Percentiles rank a stretch among this genome's conserved stretches.
phyloP scores from a whole-genome alignment of 2,888 invertebrate species.

The Caenorhabditis uteleia region DNA sequence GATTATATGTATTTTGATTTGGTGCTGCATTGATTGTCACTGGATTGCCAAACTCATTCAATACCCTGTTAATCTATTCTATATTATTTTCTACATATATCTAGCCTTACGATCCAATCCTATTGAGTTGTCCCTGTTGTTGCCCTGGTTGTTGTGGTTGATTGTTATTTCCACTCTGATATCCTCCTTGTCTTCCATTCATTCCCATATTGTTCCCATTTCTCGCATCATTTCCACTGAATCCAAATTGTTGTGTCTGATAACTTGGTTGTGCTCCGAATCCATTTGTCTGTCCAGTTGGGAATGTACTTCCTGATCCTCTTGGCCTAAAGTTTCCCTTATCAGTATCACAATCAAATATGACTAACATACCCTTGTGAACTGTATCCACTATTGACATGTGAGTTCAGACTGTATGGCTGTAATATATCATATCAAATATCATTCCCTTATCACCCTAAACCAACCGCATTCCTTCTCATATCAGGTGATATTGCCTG shows the following conservation, averaged over 20 bases:
- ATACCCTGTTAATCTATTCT: background rate
- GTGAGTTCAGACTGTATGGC: conserved; percentile 15
- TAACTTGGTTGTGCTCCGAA: conserved; percentile 34
- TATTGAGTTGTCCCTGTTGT: conserved; percentile 7
- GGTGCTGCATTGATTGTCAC: conserved; percentile 17
- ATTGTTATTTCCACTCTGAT: background rate
- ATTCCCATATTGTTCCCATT: no score
- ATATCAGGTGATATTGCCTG: conserved; percentile 9
- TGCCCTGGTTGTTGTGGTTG: conserved; percentile 10
- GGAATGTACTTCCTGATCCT: conserved; percentile 20
- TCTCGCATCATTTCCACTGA: conserved; percentile 15
- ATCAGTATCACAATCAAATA: background rate
- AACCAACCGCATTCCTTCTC: conserved; percentile 16
- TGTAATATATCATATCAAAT: conserved; percentile 1
- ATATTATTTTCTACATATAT: conserved; percentile 15
- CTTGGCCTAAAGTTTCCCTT: no score
- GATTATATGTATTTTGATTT: background rate
- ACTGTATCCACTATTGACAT: conserved; percentile 34
- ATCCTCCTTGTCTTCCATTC: background rate
- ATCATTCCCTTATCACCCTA: background rate
- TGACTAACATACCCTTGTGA: conserved; percentile 14
- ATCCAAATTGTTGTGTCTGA: conserved; percentile 20
- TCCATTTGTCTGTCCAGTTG: conserved; percentile 12
- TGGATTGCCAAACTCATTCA: conserved; percentile 36
- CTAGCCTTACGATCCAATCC: conserved; percentile 7